Conservation (phyloP, 2,113 vertebrate species). For the Paraplagusia blochii region DNA sequence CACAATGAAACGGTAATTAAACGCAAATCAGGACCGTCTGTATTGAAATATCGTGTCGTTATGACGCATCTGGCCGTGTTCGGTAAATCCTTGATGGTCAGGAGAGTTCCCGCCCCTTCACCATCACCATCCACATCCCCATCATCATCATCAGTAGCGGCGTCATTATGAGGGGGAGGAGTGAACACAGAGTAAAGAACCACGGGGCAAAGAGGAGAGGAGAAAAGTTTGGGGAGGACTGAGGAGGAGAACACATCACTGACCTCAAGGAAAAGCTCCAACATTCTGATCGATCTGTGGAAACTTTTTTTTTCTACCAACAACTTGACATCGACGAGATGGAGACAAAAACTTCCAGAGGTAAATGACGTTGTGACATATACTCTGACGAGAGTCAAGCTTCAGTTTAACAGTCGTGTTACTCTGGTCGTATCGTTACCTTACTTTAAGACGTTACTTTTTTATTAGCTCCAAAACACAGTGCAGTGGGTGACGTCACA, state of each 20-base stretch:
- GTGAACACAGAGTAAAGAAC: slow-evolving; percentile 9
- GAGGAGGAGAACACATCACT: not conserved
- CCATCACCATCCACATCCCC: slow-evolving; percentile 1
- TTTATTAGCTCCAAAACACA: too few relatives aligned
- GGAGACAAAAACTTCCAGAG: too few relatives aligned
- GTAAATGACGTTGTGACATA: too few relatives aligned
- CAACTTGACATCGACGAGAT: too few relatives aligned
- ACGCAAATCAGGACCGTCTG: too few relatives aligned
- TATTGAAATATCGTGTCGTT: not conserved
- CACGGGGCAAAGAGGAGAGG: slow-evolving; percentile 5
- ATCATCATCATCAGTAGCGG: not conserved
- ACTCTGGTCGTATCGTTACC: too few relatives aligned
- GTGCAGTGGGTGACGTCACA: too few relatives aligned
- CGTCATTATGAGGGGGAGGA: slow-evolving; percentile 1
- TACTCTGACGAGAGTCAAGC: too few relatives aligned
- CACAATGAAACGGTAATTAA: not conserved
- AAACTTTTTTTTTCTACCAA: too few relatives aligned
- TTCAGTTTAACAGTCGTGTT: too few relatives aligned
- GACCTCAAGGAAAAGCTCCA: not conserved
- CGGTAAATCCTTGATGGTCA: not conserved
- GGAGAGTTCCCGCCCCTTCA: slow-evolving; percentile 40
- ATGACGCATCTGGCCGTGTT: not conserved
- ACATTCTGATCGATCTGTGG: too few relatives aligned
- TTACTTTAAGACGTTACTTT: too few relatives aligned
- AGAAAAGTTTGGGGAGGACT: not conserved